Evolutionary conservation across 1,140 invertebrate species (phyloP).

Genomic region (Magallana ariakensis): DNA sequence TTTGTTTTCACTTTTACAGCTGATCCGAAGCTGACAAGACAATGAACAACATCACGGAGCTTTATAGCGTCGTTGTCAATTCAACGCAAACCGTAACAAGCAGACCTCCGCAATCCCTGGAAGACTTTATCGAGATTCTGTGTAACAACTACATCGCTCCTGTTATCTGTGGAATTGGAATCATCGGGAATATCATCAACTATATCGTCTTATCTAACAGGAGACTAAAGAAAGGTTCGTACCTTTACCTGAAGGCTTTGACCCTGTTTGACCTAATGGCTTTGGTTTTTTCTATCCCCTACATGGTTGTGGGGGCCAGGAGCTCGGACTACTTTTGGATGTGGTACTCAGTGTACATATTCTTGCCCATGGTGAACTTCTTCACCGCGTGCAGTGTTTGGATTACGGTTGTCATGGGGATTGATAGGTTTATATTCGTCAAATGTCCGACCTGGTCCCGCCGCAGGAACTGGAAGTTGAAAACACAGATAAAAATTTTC

Average conservation of each 20-base stretch:
- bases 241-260: constrained; percentile 67
- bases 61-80: background rate
- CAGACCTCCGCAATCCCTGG: background rate
- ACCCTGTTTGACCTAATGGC: constrained; percentile 64
- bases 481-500: constrained; percentile 51
- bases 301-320: constrained; percentile 45
- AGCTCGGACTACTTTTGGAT: constrained; percentile 46
- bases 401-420: constrained; percentile 66
- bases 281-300: constrained; percentile 56
- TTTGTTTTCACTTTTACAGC: no score
- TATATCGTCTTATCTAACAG: constrained; percentile 61
- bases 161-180: constrained; percentile 66
- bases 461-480: constrained; percentile 44
- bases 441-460: constrained; percentile 58
- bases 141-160: constrained; percentile 57
- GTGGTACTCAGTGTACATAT: constrained; percentile 58
- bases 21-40: background rate
- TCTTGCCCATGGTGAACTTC: constrained; percentile 64
- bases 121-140: constrained; percentile 16
- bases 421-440: constrained; percentile 65
- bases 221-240: constrained; percentile 64
- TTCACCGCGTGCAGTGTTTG: constrained; percentile 62
- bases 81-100: background rate
- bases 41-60: background rate
- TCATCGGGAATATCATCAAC: constrained; percentile 68